These are phyloP conservation scores for Acanthiza pusilla DNA, from an alignment of 2,797 vertebrate species.

Conservation along the genomic window DNA sequence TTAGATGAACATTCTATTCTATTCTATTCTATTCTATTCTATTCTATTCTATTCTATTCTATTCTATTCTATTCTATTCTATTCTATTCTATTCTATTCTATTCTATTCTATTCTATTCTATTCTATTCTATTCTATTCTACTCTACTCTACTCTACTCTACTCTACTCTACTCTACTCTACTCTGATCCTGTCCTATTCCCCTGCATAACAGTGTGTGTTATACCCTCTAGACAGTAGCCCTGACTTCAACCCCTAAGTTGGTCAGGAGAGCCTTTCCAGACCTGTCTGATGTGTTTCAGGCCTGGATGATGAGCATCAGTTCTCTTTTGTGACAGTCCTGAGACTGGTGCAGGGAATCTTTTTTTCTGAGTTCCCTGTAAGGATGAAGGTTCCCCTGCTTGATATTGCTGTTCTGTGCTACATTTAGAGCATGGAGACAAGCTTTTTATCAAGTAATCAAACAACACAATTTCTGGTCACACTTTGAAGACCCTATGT, in stretches of 20 bases:
- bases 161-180: not conserved
- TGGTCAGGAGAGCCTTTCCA: not conserved
- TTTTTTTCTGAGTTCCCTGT: not conserved
- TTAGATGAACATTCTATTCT: not conserved
- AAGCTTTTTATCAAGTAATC: not conserved
- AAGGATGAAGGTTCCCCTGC: not conserved
- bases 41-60: not conserved
- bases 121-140: too few relatives aligned
- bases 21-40: too few relatives aligned
- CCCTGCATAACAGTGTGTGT: not conserved
- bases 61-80: not conserved
- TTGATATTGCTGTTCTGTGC: not conserved
- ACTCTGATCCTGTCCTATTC: not conserved
- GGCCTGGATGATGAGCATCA: not conserved
- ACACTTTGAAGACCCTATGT: not conserved
- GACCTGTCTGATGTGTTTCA: not conserved
- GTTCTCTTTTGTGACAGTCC: not conserved
- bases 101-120: not conserved
- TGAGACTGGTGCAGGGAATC: not conserved
- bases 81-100: too few relatives aligned
- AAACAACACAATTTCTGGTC: not conserved
- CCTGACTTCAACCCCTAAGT: not conserved
- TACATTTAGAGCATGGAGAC: not conserved
- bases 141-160: not conserved
- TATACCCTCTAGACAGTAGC: not conserved